phyloP scores from a whole-genome alignment of 1,140 invertebrate genomes.

The Drosophila ohnishii region DNA sequence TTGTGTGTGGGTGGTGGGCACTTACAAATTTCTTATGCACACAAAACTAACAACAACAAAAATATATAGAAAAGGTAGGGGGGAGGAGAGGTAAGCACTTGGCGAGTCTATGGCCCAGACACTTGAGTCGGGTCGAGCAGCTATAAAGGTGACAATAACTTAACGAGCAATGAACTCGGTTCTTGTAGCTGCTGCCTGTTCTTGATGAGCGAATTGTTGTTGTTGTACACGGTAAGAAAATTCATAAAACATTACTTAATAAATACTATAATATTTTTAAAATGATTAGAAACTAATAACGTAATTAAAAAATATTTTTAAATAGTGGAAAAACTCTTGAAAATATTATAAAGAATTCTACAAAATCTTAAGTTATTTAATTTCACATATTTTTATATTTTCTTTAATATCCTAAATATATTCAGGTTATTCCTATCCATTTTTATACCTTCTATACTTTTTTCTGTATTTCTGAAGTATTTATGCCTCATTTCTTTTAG shows the following conservation, averaged over 20 bases:
- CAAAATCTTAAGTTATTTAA: background rate
- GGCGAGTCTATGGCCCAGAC: constrained; percentile 70
- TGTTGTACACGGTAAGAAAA: background rate
- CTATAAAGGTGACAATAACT: constrained; percentile 80
- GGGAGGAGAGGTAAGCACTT: constrained; percentile 48
- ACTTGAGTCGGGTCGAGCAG: constrained; percentile 60
- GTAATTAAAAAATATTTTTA: background rate
- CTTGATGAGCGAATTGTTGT: constrained; percentile 35
- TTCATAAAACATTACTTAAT: too few species aligned
- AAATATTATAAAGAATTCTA: background rate
- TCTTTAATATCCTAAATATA: background rate
- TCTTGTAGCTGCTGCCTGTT: constrained; percentile 35
- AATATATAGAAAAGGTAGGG: constrained; percentile 12
- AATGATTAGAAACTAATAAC: too few species aligned
- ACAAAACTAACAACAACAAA: constrained; percentile 50
- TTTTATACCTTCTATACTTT: too few species aligned
- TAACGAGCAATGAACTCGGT: constrained; percentile 79
- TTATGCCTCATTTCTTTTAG: background rate
- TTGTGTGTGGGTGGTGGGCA: background rate
- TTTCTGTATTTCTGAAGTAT: background rate
- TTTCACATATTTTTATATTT: background rate
- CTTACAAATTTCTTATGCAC: constrained; percentile 58
- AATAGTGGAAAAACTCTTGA: background rate
- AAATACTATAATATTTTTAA: too few species aligned
- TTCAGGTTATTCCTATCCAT: fast-evolving